These are phyloP conservation scores for Caenorhabditis drosophilae DNA, from an alignment of 2,888 invertebrate species.

Conservation along the genomic window DNA sequence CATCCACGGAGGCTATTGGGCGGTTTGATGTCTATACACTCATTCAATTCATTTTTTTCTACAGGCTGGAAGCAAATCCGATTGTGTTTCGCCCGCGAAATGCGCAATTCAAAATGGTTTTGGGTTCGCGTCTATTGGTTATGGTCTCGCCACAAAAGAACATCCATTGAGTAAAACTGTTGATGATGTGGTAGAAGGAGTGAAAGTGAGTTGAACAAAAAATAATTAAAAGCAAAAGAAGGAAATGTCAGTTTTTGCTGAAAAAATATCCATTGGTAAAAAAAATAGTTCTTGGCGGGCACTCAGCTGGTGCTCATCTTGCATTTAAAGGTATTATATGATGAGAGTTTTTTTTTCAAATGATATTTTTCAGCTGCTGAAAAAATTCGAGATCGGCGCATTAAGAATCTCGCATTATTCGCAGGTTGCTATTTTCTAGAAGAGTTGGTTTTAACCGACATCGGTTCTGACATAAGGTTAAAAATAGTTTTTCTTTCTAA, in stretches of 20 bases:
- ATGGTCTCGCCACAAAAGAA: conserved; percentile 11
- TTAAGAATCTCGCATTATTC: conserved; percentile 6
- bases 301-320: conserved; percentile 26
- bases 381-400: conserved; percentile 3
- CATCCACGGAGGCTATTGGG: conserved; percentile 48
- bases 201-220: neutral
- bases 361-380: neutral
- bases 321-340: neutral
- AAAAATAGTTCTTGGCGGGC: conserved; percentile 13
- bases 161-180: conserved; percentile 6
- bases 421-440: conserved; percentile 22
- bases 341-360: neutral
- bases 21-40: conserved; percentile 14
- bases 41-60: neutral
- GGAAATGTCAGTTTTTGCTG: conserved; percentile 7
- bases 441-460: conserved; percentile 19
- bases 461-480: conserved; percentile 19
- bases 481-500: neutral
- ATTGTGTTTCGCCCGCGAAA: conserved; percentile 7
- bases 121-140: conserved; percentile 24
- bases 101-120: conserved; percentile 7
- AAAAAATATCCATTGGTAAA: conserved; percentile 7
- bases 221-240: too few species aligned
- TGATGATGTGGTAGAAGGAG: conserved; percentile 12
- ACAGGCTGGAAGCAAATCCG: conserved; percentile 15